These are phyloP conservation scores for Lutraria rhynchaena DNA, from an alignment of 1,140 invertebrate genomes.

Conservation along the genomic window DNA sequence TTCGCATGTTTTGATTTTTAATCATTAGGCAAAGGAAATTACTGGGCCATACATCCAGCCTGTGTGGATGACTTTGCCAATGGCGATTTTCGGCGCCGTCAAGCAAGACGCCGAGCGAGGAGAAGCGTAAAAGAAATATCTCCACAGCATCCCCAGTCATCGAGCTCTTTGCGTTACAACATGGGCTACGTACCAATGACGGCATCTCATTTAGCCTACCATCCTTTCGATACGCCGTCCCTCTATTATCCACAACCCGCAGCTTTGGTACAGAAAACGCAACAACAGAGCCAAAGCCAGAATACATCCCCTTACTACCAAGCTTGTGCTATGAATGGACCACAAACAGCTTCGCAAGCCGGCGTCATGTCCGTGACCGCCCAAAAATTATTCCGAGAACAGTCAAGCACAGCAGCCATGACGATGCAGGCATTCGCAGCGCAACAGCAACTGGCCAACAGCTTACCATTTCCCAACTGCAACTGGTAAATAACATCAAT, in stretches of 20 bases:
- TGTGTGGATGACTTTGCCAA: slow-evolving; percentile 97
- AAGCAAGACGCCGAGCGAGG: slow-evolving; percentile 89
- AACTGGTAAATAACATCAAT: too few relatives aligned
- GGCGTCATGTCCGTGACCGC: background rate
- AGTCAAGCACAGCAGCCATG: background rate
- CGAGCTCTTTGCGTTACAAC: slow-evolving; percentile 38
- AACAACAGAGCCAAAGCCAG: background rate
- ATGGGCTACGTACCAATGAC: slow-evolving; percentile 71
- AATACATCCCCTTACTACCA: background rate
- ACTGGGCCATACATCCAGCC: slow-evolving; percentile 98
- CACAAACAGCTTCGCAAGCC: background rate
- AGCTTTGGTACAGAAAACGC: background rate
- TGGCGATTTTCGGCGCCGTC: slow-evolving; percentile 96
- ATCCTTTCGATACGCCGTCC: slow-evolving; percentile 57
- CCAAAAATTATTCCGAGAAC: slow-evolving; percentile 15
- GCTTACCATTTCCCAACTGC: slow-evolving; percentile 19
- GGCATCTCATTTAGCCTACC: slow-evolving; percentile 62
- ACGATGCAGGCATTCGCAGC: slow-evolving; percentile 41
- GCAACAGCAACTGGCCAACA: slow-evolving; percentile 31
- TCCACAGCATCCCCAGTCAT: background rate
- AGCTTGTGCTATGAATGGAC: background rate
- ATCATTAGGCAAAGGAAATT: slow-evolving; percentile 89
- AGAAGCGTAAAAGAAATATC: slow-evolving; percentile 60
- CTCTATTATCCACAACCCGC: slow-evolving; percentile 16
- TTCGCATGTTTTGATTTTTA: too few relatives aligned